Evolutionary conservation across 2,113 vertebrate species (phyloP).

Genomic region (Xenopus tropicalis): UCB_Xtro_10.0 CM004443.2:174654001-174654500

Average conservation of each 20-base stretch:
- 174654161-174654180: no score
- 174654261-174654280: not conserved
- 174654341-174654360: not conserved
- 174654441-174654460: not conserved
- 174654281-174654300: not conserved
- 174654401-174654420: not conserved
- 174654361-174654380: not conserved
- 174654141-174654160: no score
- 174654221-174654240: no score
- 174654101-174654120: no score
- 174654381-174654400: not conserved
- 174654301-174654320: not conserved
- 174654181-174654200: no score
- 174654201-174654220: no score
- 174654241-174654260: not conserved
- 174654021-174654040: no score
- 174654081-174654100: no score
- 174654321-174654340: not conserved
- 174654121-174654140: no score
- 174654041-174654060: no score
- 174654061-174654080: no score
- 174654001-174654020: no score
- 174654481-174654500: not conserved
- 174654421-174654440: not conserved
- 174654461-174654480: not conserved